Evolutionary conservation across 2,888 invertebrate genomes (phyloP), one percentile per base, ranked within the genome.

Genomic region (Chaitophorus viminalis): DNA sequence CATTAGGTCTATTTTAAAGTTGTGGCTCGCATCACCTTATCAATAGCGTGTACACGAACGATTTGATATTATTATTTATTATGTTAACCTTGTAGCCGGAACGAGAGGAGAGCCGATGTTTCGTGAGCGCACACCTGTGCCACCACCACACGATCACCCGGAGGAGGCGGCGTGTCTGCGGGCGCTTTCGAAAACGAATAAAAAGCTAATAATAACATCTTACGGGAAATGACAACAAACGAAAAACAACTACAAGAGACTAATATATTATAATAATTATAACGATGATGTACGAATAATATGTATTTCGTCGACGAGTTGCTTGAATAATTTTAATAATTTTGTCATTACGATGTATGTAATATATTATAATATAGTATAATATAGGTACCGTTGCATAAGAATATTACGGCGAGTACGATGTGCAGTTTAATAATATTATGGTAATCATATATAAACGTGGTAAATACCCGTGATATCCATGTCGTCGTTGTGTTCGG

Each of bases 401-500:
- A 39, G 39, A 39, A 39, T 8, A 39, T 39, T 46, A 25, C 60
- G 21, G 25, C 25, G 60, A 21, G 21, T 60, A 60, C 60, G 60
- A 2, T 60, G 25, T 21, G 1, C 60, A 25, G 2, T 4, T 54
- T 54, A 14, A 54, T 9, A 54, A 46, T 2, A 11, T 11, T 60
- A 60, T 3, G 21, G 25, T 60, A 60, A 60, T 25, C 1, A n/a
- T n/a, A n/a, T n/a, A n/a, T n/a, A 60, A 60, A 75, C 39, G 9
- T 25, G 39, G 9, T 29, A 46, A 25, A 85, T 77, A 85, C 84
- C 77, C 76, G 77, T 77, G 52, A 85, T 52, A 52, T 65, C 68
- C 68, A 77, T 76, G 25, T 84, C 31, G 39, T 60, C 74, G 36
- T 60, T 6, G 75, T 5, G 72, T 9, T 65, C 65, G 60, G 77